Evolutionary conservation across 1,140 invertebrate species (phyloP), one percentile per base, ranked within the genome.

Genomic region (Pachyrhynchus sulphureomaculatus): DNA sequence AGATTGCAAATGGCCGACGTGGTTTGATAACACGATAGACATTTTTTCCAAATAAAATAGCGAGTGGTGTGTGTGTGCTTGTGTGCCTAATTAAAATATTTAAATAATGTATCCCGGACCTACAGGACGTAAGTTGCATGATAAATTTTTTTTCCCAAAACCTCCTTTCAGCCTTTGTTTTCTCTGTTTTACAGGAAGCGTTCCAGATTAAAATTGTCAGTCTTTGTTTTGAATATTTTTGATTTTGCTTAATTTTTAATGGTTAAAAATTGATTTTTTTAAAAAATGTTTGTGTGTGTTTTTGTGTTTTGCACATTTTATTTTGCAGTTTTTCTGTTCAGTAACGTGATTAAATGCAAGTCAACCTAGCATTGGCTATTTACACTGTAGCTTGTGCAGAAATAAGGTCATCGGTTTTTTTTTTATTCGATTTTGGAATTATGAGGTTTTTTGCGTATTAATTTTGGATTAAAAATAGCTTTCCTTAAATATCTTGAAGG

Each of bases 1-100:
- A 59, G 24, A 61, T 75, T 73, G n/a, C 72, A 75, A 75, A 75
- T 75, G 74, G 73, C 74, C 62, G 74, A 67, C 69, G 62, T 66
- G 57, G 58, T 71, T 74, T 72, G 65, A 62, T 69, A 72, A 68
- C 63, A 64, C 64, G 67, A 68, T 62, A 70, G 67, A 73, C 65
- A 67, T 54, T 70, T 69, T 70, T 69, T 72, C 63, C 61, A 20
- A 49, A 56, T 32, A 61, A 41, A 66, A 56, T 69, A 72, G 67
- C 70, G 68, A 37, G 71, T 68, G 72, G 71, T 68, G 68, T 69
- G 62, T 36, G 69, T 68, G 72, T 71, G 72, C 63, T 66, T 71
- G 68, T 72, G 72, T 71, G 68, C 52, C 63, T 66, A 62, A 64
- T 64, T 68, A 67, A 60, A 57, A 56, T 42, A 23, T 15, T 59